Evolutionary conservation across 1,140 invertebrate genomes (phyloP).

Genomic region (Anagrus nilaparvatae): DNA sequence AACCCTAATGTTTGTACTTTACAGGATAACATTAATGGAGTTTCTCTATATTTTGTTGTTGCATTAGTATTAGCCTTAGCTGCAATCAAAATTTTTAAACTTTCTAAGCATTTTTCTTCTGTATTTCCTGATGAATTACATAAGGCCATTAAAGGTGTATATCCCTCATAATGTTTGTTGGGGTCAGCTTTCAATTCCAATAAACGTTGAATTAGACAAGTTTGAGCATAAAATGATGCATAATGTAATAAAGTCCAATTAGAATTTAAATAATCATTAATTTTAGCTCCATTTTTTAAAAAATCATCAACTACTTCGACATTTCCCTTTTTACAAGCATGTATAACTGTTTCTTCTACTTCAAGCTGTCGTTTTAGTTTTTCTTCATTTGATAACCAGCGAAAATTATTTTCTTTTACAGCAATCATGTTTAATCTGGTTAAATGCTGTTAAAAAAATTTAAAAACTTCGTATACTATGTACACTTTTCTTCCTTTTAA

Average conservation of each 20-base stretch:
- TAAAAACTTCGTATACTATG: no score
- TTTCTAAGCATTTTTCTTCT: conserved; percentile 21
- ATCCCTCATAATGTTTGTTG: conserved; percentile 42
- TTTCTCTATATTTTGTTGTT: conserved; percentile 37
- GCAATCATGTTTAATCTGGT: no score
- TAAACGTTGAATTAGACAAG: conserved; percentile 27
- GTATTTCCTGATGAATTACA: conserved; percentile 19
- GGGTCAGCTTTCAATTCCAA: conserved; percentile 31
- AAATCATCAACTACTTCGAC: conserved; percentile 21
- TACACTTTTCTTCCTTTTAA: no score
- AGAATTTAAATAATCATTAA: conserved; percentile 25
- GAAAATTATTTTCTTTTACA: no score
- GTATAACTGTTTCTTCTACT: no score
- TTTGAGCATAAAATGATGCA: conserved; percentile 24
- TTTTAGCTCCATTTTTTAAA: conserved; percentile 22
- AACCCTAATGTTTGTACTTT: conserved; percentile 34
- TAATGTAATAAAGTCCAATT: conserved; percentile 35
- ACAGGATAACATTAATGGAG: conserved; percentile 46
- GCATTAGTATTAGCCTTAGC: conserved; percentile 28
- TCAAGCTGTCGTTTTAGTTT: no score
- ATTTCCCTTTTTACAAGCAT: conserved; percentile 26
- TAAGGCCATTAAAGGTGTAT: conserved; percentile 44
- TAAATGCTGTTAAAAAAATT: no score
- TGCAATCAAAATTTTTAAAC: conserved; percentile 26
- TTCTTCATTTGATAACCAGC: no score